Conservation (phyloP, 2,113 vertebrate species). For the Empidonax alnorum region DNA sequence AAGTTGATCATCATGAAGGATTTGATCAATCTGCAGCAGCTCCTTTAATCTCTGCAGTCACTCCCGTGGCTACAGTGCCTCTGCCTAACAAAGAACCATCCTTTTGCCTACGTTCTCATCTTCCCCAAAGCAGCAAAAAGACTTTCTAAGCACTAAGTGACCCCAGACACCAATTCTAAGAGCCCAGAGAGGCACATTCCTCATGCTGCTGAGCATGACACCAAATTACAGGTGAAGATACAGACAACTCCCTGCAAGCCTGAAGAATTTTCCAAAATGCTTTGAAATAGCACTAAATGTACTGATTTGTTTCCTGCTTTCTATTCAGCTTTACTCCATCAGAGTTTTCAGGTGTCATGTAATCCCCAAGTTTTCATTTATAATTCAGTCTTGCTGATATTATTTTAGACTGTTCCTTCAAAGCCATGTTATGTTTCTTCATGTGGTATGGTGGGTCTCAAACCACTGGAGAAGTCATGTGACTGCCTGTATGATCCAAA, state of each 20-base stretch:
- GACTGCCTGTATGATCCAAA: not conserved
- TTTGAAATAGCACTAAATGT: not conserved
- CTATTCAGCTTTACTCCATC: not conserved
- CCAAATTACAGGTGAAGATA: not conserved
- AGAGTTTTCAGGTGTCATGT: not conserved
- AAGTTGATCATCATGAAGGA: not conserved
- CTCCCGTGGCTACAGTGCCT: not conserved
- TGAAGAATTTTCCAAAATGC: not conserved
- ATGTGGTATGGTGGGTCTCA: not conserved
- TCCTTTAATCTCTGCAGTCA: not conserved
- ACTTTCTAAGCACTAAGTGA: not conserved
- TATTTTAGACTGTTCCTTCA: not conserved
- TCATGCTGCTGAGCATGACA: not conserved
- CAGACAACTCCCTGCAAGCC: not conserved
- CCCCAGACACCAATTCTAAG: not conserved
- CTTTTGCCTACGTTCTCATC: not conserved
- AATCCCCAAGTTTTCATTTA: not conserved
- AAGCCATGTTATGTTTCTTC: not conserved
- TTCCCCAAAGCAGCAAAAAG: not conserved
- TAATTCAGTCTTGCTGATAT: rapidly evolving
- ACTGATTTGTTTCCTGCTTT: not conserved
- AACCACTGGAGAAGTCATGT: not conserved
- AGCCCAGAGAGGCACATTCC: not conserved
- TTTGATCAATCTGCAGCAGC: not conserved
- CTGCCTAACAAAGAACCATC: not conserved